Percentiles rank a stretch among this genome's conserved stretches.
These are phyloP conservation scores for Acanthosepion esculentum DNA, from an alignment of 2,888 invertebrate genomes.

Conservation along the genomic window DNA sequence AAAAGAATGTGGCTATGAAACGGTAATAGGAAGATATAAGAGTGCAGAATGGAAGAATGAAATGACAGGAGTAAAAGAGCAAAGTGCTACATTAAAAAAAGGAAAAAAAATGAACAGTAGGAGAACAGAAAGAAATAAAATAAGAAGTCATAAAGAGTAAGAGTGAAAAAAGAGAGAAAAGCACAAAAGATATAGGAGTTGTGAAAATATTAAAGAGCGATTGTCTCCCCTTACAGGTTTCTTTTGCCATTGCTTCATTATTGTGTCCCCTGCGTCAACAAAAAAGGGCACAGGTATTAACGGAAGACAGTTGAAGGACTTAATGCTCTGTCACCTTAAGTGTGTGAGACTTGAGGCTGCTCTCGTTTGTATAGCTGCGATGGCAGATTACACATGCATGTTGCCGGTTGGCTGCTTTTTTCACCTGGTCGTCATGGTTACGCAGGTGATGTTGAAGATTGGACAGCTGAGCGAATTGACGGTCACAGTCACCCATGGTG, in stretches of 20 bases:
- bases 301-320: slow-evolving; percentile 25
- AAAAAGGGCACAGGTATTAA: background rate
- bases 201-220: background rate
- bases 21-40: too few species aligned
- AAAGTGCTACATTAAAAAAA: too few species aligned
- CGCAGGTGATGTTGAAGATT: slow-evolving; percentile 96
- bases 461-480: slow-evolving; percentile 96
- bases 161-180: background rate
- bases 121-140: too few species aligned
- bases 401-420: slow-evolving; percentile 83
- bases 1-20: too few species aligned
- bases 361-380: slow-evolving; percentile 96
- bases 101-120: too few species aligned
- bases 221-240: background rate
- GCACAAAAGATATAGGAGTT: background rate
- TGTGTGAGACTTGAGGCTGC: slow-evolving; percentile 94
- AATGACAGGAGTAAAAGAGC: too few species aligned
- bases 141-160: background rate
- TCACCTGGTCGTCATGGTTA: slow-evolving; percentile 95
- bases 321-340: slow-evolving; percentile 85
- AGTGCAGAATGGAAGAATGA: too few species aligned
- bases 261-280: background rate
- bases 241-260: slow-evolving; percentile 33
- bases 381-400: slow-evolving; percentile 97
- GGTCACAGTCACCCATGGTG: slow-evolving; percentile 91